Base-by-base conservation (phyloP, 2,113 vertebrate genomes). In the Shinisaurus crocodilurus region DNA sequence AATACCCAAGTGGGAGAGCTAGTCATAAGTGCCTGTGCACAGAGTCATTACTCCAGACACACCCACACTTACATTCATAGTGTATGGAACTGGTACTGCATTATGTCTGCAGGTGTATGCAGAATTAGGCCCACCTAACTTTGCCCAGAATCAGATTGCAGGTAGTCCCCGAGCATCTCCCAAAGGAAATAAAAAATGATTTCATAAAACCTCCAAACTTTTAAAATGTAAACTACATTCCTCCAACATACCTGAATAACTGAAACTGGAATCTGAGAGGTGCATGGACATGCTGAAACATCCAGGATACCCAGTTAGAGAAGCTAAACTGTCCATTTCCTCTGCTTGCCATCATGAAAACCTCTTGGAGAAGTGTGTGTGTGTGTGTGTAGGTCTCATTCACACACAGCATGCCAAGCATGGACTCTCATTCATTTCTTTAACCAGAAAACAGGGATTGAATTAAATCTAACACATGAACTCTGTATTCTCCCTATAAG, bases 181-280 rank as follows among this genome's bases (percentile, higher is more conserved):
- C 87, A 83, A 54, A 92, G 86, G 86, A 90, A 88, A 91, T 40
- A 83, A 87, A 79, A 89, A 92, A 89, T 86, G 93, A 89, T 82
- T 95, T 88, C 65, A 65, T 84, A 12, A 18, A 88, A 57, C 86
- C 45, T 80, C 6, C 9, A 50, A 37, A 80, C 43, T 60, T 76
- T 37, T 67, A 57, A 91, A 92, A 95, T 95, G 93, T 92, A 92
- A 93, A 94, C 92, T 89, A 48, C 82, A 63, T 92, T 91, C 74
- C 88, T 43, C 0, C 2, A 3, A 1, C 43, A 76, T 0, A 82
- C n/a, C 1, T 94, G 91, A 90, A 86, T 88, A 79, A 91, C 8
- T 87, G 34, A 88, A 92, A 27, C 1, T 0, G 67, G 94, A 79
- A 34, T 1, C 1, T 75, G 94, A 83, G 23, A 50, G 89, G 93